phyloP scores from a whole-genome alignment of 2,797 vertebrate genomes.

The Acropternis orthonyx region DNA sequence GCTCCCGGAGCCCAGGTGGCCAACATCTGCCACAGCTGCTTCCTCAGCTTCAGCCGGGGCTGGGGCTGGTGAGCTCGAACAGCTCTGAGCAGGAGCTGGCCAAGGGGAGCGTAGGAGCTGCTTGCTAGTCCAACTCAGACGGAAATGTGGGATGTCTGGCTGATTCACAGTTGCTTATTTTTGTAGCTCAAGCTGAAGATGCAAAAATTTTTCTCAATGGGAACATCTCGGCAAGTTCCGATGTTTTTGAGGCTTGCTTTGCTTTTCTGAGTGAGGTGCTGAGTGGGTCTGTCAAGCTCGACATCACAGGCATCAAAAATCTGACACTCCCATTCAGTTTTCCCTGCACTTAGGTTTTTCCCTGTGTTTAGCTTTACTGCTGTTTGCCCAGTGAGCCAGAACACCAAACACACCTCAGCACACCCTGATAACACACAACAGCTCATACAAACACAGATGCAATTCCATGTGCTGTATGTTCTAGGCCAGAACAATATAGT shows the following conservation, averaged over 20 bases:
- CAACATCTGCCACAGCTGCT: slow-evolving; percentile 1
- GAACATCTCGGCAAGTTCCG: neutral
- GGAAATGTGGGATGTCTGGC: neutral
- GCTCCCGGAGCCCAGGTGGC: neutral
- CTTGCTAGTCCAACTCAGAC: fast-evolving
- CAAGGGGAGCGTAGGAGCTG: neutral
- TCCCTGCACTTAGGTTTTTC: neutral
- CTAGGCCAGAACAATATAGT: neutral
- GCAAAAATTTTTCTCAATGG: neutral
- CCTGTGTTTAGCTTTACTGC: neutral
- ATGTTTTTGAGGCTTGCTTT: neutral
- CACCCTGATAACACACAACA: neutral
- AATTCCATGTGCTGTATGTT: neutral
- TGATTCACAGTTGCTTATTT: neutral
- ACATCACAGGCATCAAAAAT: neutral
- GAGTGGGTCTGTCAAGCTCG: neutral
- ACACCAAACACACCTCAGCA: neutral
- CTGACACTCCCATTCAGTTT: neutral
- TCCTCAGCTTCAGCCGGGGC: neutral
- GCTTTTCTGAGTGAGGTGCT: neutral
- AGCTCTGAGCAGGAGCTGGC: neutral
- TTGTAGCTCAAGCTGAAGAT: neutral
- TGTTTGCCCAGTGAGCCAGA: neutral
- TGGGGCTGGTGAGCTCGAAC: neutral
- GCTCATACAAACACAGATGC: neutral